Evolutionary conservation across 2,113 vertebrate genomes (phyloP).

Genomic region (Fregetta grallaria): DNA sequence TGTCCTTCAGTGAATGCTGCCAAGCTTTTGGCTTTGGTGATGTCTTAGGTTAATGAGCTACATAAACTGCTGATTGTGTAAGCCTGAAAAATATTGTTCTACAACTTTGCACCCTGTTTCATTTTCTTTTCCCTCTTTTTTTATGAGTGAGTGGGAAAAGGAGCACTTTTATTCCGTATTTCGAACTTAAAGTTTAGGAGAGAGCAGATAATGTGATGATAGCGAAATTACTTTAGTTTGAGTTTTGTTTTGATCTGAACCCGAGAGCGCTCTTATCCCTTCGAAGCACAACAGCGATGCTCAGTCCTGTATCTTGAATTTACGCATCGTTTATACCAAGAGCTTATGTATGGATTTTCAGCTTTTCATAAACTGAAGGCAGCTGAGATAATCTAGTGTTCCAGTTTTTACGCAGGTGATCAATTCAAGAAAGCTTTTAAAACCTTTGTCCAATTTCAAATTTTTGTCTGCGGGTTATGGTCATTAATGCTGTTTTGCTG

Average conservation of each 20-base stretch:
- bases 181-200: background rate
- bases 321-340: background rate
- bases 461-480: background rate
- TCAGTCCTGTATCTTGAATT: background rate
- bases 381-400: background rate
- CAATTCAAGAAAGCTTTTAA: background rate
- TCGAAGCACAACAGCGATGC: rapidly evolving
- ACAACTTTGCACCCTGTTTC: background rate
- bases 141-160: background rate
- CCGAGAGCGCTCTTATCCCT: rapidly evolving
- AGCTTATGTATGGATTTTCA: background rate
- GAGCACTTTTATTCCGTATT: background rate
- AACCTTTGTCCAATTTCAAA: background rate
- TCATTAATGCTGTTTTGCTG: background rate
- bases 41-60: background rate
- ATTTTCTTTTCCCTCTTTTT: background rate
- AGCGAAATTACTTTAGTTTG: background rate
- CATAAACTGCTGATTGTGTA: background rate
- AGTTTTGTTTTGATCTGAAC: background rate
- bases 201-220: no score
- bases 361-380: background rate
- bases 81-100: background rate
- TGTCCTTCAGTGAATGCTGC: background rate
- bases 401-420: background rate
- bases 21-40: background rate